Evolutionary conservation across 2,113 vertebrate genomes (phyloP).

Genomic region (Leiothrix lutea): DNA sequence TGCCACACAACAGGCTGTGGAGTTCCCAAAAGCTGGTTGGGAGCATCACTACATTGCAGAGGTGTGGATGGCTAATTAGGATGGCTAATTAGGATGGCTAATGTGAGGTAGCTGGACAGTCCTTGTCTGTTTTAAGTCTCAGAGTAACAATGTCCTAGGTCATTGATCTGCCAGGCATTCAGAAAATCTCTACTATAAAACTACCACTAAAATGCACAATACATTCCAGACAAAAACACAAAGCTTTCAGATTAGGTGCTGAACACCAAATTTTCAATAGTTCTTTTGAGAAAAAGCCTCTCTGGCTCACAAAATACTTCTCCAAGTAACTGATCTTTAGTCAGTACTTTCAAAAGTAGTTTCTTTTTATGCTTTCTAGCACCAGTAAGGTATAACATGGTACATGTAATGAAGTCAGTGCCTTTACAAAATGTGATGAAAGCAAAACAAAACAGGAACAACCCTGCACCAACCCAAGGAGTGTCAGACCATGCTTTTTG

Average conservation of each 20-base stretch:
- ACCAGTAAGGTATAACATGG: background rate
- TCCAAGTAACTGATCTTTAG: background rate
- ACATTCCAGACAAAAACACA: slow-evolving; percentile 70
- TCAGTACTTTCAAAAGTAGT: background rate
- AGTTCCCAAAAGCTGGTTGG: background rate
- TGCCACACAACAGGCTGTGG: background rate
- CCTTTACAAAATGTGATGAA: background rate
- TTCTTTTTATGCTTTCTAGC: background rate
- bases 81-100: background rate
- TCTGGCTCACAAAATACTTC: background rate
- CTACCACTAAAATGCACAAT: slow-evolving; percentile 64
- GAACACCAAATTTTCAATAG: slow-evolving; percentile 23
- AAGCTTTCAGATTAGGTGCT: slow-evolving; percentile 67
- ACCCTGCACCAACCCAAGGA: background rate
- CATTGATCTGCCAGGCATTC: slow-evolving; percentile 48
- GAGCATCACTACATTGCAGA: background rate
- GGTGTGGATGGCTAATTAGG: background rate
- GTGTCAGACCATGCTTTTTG: background rate
- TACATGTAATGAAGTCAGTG: background rate
- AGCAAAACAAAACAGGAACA: background rate
- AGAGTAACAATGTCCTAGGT: background rate
- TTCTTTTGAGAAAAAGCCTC: slow-evolving; percentile 26
- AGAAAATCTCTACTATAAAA: slow-evolving; percentile 75
- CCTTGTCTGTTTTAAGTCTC: slow-evolving; percentile 1
- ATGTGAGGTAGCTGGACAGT: background rate